phyloP scores from a whole-genome alignment of 1,140 invertebrate genomes.

The Sinella curviseta region DNA sequence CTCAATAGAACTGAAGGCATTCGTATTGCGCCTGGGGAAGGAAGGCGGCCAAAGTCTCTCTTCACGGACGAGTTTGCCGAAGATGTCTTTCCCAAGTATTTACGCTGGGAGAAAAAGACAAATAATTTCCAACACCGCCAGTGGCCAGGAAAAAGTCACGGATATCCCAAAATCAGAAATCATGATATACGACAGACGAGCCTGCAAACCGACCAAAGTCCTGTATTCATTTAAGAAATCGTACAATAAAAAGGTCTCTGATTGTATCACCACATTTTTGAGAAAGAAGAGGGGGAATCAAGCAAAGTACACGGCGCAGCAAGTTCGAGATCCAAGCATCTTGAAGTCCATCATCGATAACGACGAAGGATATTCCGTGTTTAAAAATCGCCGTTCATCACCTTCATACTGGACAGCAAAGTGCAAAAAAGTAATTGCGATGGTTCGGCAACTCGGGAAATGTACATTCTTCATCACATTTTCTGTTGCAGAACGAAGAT shows the following conservation, averaged over 20 bases:
- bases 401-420: slow-evolving; percentile 39
- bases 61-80: slow-evolving; percentile 43
- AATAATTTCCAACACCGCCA: not conserved
- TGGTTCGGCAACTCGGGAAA: slow-evolving; percentile 54
- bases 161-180: not conserved
- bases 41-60: not conserved
- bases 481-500: slow-evolving; percentile 54
- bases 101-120: not conserved
- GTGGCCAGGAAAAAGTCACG: slow-evolving; percentile 21
- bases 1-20: not conserved
- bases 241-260: not conserved
- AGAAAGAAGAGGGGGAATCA: not conserved
- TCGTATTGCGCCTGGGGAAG: not conserved
- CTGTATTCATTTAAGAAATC: not conserved
- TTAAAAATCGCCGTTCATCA: slow-evolving; percentile 50
- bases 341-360: slow-evolving; percentile 8
- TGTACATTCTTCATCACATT: slow-evolving; percentile 53
- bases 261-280: not conserved
- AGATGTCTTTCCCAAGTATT: slow-evolving; percentile 25
- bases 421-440: slow-evolving; percentile 48
- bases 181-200: not conserved
- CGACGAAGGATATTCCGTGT: slow-evolving; percentile 43
- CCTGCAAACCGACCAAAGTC: not conserved
- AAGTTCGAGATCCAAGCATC: not conserved
- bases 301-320: no score